Evolutionary conservation across 2,797 vertebrate genomes (phyloP).

Genomic region (Alcedo atthis): DNA sequence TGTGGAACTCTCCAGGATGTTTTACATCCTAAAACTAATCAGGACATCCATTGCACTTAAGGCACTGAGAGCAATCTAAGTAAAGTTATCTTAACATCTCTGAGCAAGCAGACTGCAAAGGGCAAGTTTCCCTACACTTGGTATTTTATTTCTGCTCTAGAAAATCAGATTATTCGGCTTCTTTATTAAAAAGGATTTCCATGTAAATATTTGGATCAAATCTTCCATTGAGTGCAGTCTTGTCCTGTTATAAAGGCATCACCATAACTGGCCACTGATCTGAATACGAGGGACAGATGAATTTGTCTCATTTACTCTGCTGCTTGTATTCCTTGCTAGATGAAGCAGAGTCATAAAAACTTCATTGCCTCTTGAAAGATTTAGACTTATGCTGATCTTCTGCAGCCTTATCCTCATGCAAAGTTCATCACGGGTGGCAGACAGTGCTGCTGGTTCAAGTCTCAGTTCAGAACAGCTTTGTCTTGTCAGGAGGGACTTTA

Average conservation of each 20-base stretch:
- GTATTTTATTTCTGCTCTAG: background rate
- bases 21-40: background rate
- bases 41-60: background rate
- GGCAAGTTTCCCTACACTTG: background rate
- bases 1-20: background rate
- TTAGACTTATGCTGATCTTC: background rate
- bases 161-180: background rate
- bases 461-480: background rate
- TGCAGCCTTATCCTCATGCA: background rate
- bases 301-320: background rate
- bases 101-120: background rate
- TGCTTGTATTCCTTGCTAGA: background rate
- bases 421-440: background rate
- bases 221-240: background rate
- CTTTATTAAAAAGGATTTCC: background rate
- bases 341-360: background rate
- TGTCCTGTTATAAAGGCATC: background rate
- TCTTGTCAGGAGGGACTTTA: background rate
- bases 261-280: background rate
- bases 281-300: background rate
- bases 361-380: constrained; percentile 9
- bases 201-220: background rate
- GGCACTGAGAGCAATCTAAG: background rate
- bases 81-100: background rate
- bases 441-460: background rate